Base-by-base conservation (phyloP, 2,797 vertebrate species). In the Sebastes flavidus region DNA sequence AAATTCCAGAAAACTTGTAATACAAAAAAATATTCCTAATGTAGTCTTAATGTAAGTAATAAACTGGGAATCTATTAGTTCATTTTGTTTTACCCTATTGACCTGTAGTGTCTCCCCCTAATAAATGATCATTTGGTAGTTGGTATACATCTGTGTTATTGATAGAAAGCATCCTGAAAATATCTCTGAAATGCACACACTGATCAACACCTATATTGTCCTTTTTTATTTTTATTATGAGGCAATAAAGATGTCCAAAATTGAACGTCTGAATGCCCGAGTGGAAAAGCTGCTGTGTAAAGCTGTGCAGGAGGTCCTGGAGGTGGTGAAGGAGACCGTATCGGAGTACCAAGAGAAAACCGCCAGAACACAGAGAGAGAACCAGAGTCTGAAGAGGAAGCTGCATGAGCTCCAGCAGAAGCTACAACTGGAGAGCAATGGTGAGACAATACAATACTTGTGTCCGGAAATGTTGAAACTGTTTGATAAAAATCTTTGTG, bases 271-370 rank as follows among this genome's bases (percentile, higher is more conserved):
- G 81, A 95, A 94, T 4, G 84, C 82, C 56, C 93, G 94, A 3
- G 92, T 96, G 83, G 82, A 92, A 36, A 94, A 93, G 79, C 89
- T 96, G 1, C 81, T 96, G 83, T 80, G 88, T 4, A 88, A 88
- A 29, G 95, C 92, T 0, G 91, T 95, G 75, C 87, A 94, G 54
- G 94, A 96, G 79, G 95, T 96, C 11, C 85, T 95, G 83, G 93
- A 92, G 68, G 86, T 91, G 83, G 95, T 96, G 72, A 96, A 93
- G 86, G 93, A 95, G 82, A 94, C 94, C 0, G 94, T 95, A 65
- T 89, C 88, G 0, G 95, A 95, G 72, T 95, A 95, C 77, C 94
- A 95, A 72, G 90, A 95, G 77, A 95, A 94, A 87, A 94, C 94
- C 8, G 87, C 87, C 65, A 83, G 94, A 25, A 95, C 94, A 0